Evolutionary conservation across 1,140 invertebrate genomes (phyloP), one percentile per base, ranked within the genome.

Genomic region (Drosophila nigrodunni): DNA sequence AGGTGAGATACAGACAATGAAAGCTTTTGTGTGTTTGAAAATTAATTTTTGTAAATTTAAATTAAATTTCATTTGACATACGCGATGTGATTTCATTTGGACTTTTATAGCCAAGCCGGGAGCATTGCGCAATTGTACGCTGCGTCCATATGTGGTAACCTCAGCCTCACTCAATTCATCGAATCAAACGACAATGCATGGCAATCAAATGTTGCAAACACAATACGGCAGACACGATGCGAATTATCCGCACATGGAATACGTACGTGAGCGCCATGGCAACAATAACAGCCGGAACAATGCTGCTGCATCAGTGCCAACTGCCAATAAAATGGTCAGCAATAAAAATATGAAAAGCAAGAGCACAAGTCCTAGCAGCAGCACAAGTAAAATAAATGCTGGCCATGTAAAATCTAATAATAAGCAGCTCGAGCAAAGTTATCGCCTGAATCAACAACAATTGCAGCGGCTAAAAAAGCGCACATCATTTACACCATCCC

Each of bases 121-220:
- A 72, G 94, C 96, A 1, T 93, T 97, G 54, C 94, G 95, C 13
- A 98, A 98, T 92, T 98, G 97, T 93, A 97, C 97, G 6, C 93
- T 97, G 18, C 95, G 95, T 74, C 92, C 92, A 59, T 92, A 92
- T 82, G 91, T 92, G 65, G 90, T 91, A 65, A 91, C 91, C 76
- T 92, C 90, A 37, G 90, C 91, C 18, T 92, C 90, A 61, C 74
- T 92, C 74, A 92, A 92, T 82, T 92, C 92, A 80, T 92, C 92
- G 76, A 92, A 92, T 90, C 88, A 91, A 79, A 91, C 91, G 82
- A 92, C 91, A 92, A 92, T 92, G 81, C 89, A 92, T 58, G 81
- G 78, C 88, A 92, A 92, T 92, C 91, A 92, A 85, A 89, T 92
- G 77, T 57, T 90, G 80, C 87, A 82, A 82, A 88, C 89, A 82